These are phyloP conservation scores for Hafferia zeledoni DNA, from an alignment of 2,797 vertebrate genomes.

Conservation along the genomic window DNA sequence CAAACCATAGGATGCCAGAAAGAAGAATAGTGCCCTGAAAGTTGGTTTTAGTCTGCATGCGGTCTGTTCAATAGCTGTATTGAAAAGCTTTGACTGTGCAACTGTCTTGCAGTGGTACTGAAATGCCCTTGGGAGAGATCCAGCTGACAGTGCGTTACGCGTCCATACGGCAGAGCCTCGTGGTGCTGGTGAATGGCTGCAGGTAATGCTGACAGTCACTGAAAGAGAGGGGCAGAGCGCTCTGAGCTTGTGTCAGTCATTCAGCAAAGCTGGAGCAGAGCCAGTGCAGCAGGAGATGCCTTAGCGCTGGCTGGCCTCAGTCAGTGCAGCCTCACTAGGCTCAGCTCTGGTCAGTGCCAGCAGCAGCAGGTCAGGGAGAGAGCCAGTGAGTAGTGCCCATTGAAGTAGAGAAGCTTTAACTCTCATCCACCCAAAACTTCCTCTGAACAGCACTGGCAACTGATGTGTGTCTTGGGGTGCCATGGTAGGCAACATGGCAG, in stretches of 20 bases:
- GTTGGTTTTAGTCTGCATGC: neutral
- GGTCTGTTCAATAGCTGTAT: neutral
- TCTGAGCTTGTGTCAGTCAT: neutral
- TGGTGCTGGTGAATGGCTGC: constrained; percentile 86
- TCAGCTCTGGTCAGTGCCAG: neutral
- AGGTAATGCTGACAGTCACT: constrained; percentile 74
- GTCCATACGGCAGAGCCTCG: constrained; percentile 84
- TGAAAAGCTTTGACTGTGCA: neutral
- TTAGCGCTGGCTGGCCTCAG: neutral
- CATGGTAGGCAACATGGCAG: accelerated
- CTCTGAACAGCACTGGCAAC: neutral
- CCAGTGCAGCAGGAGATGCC: neutral
- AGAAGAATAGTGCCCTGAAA: neutral
- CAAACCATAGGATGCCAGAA: neutral
- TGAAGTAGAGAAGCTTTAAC: neutral
- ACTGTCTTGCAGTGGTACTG: constrained; percentile 76
- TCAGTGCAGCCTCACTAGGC: neutral
- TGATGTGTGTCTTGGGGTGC: neutral
- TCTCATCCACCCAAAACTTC: neutral
- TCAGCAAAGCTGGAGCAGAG: neutral
- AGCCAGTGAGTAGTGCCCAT: accelerated
- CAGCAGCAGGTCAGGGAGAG: neutral
- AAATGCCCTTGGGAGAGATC: constrained; percentile 88
- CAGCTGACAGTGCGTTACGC: constrained; percentile 86
- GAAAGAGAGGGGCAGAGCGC: neutral